Evolutionary conservation across 2,113 vertebrate species (phyloP).

Genomic region (Urocynchramus pylzowi): DNA sequence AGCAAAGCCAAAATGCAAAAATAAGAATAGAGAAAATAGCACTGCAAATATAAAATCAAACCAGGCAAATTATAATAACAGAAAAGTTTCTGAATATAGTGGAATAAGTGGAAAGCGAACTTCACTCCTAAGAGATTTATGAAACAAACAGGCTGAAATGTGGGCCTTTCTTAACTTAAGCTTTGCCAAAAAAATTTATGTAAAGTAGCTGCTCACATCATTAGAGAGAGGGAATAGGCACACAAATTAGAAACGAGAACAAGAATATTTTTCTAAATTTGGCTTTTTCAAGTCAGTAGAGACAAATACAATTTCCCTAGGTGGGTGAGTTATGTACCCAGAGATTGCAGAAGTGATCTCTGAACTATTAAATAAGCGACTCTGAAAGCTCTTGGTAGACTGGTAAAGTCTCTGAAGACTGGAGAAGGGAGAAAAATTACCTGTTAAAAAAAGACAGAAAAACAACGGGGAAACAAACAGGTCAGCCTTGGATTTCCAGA

Average conservation of each 20-base stretch:
- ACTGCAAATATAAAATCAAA: background rate
- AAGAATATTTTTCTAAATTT: background rate
- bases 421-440: background rate
- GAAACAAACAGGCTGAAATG: background rate
- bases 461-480: background rate
- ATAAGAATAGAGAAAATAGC: background rate
- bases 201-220: background rate
- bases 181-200: background rate
- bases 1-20: background rate
- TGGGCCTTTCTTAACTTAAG: background rate
- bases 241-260: background rate
- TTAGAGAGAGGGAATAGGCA: background rate
- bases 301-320: background rate
- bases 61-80: background rate
- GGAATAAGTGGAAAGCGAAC: background rate
- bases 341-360: background rate
- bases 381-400: background rate
- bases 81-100: background rate
- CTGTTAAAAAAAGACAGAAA: background rate
- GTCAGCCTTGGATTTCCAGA: background rate
- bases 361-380: background rate
- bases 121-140: background rate
- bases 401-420: background rate
- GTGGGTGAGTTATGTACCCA: background rate
- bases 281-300: background rate